Percentiles rank a stretch among this genome's conserved stretches.
Evolutionary conservation across 2,888 invertebrate species (phyloP).

Genomic region (Cyclophora albipunctata): DNA sequence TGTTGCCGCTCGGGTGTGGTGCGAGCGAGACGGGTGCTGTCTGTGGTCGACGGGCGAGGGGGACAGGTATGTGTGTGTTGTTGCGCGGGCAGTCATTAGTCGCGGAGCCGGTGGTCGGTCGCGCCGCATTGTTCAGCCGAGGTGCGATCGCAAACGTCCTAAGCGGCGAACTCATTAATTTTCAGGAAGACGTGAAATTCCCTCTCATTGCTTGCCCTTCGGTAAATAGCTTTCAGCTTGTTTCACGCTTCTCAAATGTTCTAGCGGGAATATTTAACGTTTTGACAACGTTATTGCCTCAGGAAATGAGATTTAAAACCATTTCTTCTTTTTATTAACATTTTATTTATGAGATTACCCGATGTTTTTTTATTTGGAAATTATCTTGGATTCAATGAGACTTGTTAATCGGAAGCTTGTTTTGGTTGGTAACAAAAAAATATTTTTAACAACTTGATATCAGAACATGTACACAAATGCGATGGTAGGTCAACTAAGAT

Average conservation of each 20-base stretch:
- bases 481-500: too few species aligned
- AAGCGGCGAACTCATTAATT: constrained; percentile 71
- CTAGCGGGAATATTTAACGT: constrained; percentile 9
- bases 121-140: constrained; percentile 57
- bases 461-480: too few species aligned
- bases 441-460: too few species aligned
- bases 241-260: constrained; percentile 34
- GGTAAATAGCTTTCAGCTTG: constrained; percentile 55
- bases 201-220: constrained; percentile 52
- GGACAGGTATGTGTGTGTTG: constrained; percentile 54
- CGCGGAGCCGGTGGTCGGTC: constrained; percentile 35
- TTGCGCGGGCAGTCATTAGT: constrained; percentile 61
- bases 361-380: too few species aligned
- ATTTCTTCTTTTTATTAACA: neutral
- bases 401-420: too few species aligned
- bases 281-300: constrained; percentile 14
- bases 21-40: constrained; percentile 41
- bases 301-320: constrained; percentile 1
- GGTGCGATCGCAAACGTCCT: constrained; percentile 62
- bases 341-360: neutral
- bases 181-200: constrained; percentile 67
- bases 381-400: too few species aligned
- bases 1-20: constrained; percentile 66
- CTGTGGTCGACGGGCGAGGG: constrained; percentile 21
- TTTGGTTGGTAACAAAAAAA: too few species aligned